Evolutionary conservation across 2,888 invertebrate genomes (phyloP).

Genomic region (Tenthredo mesomela): DNA sequence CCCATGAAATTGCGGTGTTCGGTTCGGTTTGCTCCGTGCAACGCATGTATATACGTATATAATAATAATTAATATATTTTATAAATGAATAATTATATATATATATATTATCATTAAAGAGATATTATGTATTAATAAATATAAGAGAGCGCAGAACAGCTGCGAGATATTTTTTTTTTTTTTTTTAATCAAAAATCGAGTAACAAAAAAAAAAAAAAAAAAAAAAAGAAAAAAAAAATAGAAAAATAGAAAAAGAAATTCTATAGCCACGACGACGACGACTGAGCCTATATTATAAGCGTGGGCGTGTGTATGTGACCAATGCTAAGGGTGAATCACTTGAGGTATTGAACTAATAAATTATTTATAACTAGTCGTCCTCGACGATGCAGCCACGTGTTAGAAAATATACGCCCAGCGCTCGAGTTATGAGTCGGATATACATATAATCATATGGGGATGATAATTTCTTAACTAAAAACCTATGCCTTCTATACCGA

Average conservation of each 20-base stretch:
- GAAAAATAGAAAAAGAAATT: neutral
- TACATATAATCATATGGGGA: neutral
- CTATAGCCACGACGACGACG: neutral
- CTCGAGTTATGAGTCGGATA: neutral
- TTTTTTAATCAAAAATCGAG: neutral
- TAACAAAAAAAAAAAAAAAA: neutral
- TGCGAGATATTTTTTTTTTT: neutral
- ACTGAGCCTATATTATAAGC: neutral
- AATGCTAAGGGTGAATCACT: slow-evolving; percentile 24
- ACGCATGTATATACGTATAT: neutral
- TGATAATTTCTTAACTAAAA: neutral
- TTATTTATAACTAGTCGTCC: slow-evolving; percentile 24
- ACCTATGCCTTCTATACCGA: neutral
- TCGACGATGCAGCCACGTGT: slow-evolving; percentile 17
- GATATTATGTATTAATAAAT: no score
- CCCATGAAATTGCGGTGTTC: neutral
- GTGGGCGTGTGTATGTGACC: slow-evolving; percentile 15
- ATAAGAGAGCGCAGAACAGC: neutral
- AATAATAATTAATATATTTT: no score
- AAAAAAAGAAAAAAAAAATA: neutral
- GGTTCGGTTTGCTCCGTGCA: neutral
- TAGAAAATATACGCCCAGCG: neutral
- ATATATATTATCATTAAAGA: neutral
- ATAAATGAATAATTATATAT: no score
- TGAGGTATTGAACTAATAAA: slow-evolving; percentile 28